Conservation (phyloP, 2,113 vertebrate genomes). For the Daboia siamensis region DNA sequence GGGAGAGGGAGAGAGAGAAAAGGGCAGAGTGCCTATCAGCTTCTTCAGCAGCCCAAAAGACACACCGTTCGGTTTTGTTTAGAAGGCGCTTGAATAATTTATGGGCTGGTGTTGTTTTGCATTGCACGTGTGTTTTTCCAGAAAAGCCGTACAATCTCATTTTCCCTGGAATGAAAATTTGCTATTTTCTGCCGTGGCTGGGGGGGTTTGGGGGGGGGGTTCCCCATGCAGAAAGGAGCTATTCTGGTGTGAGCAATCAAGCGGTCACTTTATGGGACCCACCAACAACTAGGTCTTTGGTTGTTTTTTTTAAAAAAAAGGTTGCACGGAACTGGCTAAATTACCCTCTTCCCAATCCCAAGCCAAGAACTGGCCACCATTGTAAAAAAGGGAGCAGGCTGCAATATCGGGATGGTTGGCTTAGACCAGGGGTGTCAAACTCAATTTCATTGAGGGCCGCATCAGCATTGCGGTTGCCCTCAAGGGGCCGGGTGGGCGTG, state of each 20-base stretch:
- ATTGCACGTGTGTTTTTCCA: background rate
- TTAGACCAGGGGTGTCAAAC: no score
- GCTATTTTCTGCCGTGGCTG: background rate
- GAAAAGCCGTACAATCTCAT: background rate
- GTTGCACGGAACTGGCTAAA: background rate
- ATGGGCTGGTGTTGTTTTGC: background rate
- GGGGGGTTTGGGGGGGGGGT: background rate
- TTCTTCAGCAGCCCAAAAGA: background rate
- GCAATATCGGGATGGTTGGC: background rate
- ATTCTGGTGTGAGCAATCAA: background rate
- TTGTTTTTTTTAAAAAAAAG: background rate
- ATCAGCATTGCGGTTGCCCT: no score
- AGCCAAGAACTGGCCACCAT: background rate
- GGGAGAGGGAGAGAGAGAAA: fast-evolving
- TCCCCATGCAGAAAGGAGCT: background rate
- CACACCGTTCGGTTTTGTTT: background rate
- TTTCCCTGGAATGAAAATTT: background rate
- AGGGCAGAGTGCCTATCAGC: background rate
- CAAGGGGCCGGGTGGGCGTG: no score
- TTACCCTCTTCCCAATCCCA: background rate
- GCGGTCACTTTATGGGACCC: background rate
- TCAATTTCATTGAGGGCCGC: no score
- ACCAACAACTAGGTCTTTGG: background rate
- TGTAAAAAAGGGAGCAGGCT: background rate
- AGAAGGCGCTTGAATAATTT: background rate